Percentiles rank a stretch among this genome's conserved stretches.
phyloP scores from a whole-genome alignment of 64 coral and sea anemone species.

The Orbicella faveolata region DNA sequence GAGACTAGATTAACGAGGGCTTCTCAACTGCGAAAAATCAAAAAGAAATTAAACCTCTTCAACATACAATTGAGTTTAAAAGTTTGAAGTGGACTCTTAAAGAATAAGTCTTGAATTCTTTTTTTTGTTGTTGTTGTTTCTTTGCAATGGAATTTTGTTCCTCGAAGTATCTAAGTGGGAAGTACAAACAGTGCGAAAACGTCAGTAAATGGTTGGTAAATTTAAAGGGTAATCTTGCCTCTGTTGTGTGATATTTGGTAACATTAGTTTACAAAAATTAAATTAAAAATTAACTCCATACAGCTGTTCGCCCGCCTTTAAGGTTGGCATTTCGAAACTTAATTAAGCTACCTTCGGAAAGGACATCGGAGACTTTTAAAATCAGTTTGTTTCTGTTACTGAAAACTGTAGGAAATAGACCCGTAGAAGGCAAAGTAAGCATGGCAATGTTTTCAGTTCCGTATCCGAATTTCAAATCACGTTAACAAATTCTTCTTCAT shows the following conservation, averaged over 20 bases:
- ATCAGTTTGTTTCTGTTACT: neutral
- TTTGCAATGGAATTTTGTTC: neutral
- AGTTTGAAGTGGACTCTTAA: neutral
- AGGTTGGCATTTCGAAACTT: neutral
- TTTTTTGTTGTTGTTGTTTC: neutral
- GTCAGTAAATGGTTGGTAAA: neutral
- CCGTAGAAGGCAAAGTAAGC: neutral
- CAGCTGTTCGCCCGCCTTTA: neutral
- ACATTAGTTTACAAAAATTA: conserved; percentile 6
- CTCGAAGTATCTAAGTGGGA: neutral
- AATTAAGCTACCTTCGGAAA: neutral
- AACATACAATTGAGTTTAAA: neutral
- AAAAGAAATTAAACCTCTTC: neutral
- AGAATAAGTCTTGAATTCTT: neutral
- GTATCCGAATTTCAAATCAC: neutral
- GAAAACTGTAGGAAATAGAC: neutral
- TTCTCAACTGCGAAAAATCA: neutral
- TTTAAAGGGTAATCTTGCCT: neutral
- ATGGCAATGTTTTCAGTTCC: neutral
- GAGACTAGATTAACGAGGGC: no score
- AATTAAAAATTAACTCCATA: conserved; percentile 9
- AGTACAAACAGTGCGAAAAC: neutral
- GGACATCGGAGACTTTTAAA: neutral
- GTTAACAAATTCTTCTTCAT: neutral
- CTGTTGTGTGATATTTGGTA: neutral